phyloP scores from a whole-genome alignment of 2,113 vertebrate genomes.

The Sylvilagus bachmani region DNA sequence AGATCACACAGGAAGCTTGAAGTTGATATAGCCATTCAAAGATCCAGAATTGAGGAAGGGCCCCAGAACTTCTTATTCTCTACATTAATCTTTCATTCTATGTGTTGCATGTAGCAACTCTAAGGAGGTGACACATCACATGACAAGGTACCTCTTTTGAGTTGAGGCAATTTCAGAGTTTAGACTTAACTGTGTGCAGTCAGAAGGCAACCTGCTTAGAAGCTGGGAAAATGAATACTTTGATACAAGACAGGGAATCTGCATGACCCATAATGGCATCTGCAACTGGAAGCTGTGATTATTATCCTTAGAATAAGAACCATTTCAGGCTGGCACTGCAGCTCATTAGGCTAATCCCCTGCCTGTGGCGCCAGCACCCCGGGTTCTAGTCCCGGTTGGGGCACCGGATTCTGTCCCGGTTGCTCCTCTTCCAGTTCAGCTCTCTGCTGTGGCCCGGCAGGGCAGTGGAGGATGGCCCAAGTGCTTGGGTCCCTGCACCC shows the following conservation, averaged over 20 bases:
- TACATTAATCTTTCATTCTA: neutral
- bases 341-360: too few species aligned
- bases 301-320: neutral
- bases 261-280: neutral
- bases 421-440: too few species aligned
- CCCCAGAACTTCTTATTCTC: neutral
- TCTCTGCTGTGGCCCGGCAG: too few species aligned
- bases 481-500: too few species aligned
- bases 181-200: neutral
- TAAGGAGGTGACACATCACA: neutral
- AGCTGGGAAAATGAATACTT: neutral
- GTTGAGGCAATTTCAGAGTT: neutral
- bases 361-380: too few species aligned
- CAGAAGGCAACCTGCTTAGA: neutral
- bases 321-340: too few species aligned
- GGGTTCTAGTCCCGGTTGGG: too few species aligned
- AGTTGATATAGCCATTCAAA: neutral
- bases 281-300: neutral
- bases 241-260: neutral
- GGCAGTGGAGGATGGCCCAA: too few species aligned
- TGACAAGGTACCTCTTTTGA: neutral
- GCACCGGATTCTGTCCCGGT: too few species aligned
- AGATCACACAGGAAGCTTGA: neutral
- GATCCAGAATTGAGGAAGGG: neutral
- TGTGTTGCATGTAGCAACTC: neutral